Base-by-base conservation (phyloP, 2,113 vertebrate genomes). In the Aepyceros melampus region DNA sequence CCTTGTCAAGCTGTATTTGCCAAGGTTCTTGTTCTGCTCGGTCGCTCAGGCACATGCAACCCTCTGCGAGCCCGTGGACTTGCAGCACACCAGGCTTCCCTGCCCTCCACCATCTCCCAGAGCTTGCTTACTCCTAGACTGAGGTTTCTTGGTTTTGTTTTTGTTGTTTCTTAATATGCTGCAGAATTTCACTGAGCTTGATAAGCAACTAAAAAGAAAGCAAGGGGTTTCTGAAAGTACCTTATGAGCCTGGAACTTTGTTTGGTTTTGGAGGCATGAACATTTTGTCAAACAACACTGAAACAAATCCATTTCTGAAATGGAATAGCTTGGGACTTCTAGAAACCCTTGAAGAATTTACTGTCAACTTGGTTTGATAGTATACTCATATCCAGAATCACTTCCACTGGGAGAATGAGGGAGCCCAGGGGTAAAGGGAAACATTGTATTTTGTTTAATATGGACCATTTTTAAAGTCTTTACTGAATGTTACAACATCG, bases 181-280 rank as follows among this genome's bases (percentile, higher is more conserved):
- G 5, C n/a, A 78, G 60, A 78, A 93, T 76, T 71, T 95, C 74
- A 62, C 21, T 29, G 25, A 85, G 78, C 23, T 95, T 55, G 60
- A 55, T 31, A 71, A 89, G 19, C 64, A 95, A 93, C 78, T 29
- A 29, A 92, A 90, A 93, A 76, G 64, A 60, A 96, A 94, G n/a
- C 27, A 23, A 86, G 47, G 47, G 36, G 3, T 71, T 89, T 94
- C 81, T 89, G 31, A 53, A 92, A 71, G 40, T 74, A 43, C 15
- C 74, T 64, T 31, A 45, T 47, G 15, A 78, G 17, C 33, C 76
- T 60, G 40, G 47, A 76, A 87, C 5, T 82, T 33, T 4, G 40
- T 93, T 96, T 71, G 40, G 60, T 55, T 86, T 36, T 36, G 67
- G 64, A 91, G 31, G 78, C 43, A 58, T 7, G 85, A 92, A 87